Base-by-base conservation (phyloP, 1,140 invertebrate species). In the Lepidurus couesii region DNA sequence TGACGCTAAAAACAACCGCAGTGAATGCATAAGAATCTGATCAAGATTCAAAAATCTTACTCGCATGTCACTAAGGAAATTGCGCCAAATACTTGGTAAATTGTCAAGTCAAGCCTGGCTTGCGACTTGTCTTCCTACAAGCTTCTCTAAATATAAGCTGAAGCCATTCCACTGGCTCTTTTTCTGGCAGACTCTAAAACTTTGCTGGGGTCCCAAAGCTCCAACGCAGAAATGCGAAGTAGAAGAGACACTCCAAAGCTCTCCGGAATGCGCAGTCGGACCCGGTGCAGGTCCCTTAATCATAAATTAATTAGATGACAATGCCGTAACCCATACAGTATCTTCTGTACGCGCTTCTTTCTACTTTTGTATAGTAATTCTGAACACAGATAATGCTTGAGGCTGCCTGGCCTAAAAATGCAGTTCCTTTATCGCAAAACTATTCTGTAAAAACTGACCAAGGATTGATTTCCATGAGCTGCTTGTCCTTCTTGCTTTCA, bases 61-160 rank as follows among this genome's bases (percentile, higher is more conserved):
- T 34, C 34, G 34, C 34, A 34, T 34, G 45, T 7, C 53, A 9
- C 53, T 1, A 21, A n/a, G 8, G 21, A 9, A 65, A 65, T 65
- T 65, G 6, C 53, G 53, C 53, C n/a, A 65, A 65, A 65, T 65
- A 65, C 53, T 65, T 65, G 13, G 53, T 21, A 7, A 65, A 65
- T 21, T 65, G 53, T 65, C 21, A 65, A 13, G 21, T 65, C 53
- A 65, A 65, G 53, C 53, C 21, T 65, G 0, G 53, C 53, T 65
- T 11, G 21, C 21, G 16, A 13, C 53, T 65, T 65, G 16, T 7
- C 53, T 65, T 65, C 21, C 53, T 13, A 13, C 53, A 65, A 65
- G 53, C 53, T 65, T 65, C 53, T 65, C 53, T 65, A 65, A 65
- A 65, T 65, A 65, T 65, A 65, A 13, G 53, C 21, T 13, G 16